These are phyloP conservation scores for Oceanodroma tethys DNA, from an alignment of 2,113 vertebrate genomes.

Conservation along the genomic window DNA sequence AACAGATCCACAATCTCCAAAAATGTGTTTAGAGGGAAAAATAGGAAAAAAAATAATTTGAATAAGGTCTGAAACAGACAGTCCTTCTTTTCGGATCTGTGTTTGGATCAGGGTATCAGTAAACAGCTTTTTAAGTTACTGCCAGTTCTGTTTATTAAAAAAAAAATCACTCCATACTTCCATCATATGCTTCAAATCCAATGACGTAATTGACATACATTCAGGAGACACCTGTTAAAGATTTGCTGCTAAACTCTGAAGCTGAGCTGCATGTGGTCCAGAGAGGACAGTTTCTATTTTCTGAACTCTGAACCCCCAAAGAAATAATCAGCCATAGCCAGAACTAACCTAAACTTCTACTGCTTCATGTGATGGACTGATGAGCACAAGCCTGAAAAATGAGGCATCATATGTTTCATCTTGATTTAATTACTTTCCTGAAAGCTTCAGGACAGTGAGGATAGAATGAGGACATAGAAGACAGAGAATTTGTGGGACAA, in stretches of 20 bases:
- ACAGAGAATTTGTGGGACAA: background rate
- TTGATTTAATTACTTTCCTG: background rate
- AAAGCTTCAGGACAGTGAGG: background rate
- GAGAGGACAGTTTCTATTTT: background rate
- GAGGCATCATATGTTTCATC: background rate
- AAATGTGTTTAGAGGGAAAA: background rate
- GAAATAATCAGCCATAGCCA: background rate
- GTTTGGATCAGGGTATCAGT: background rate
- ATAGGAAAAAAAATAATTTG: background rate
- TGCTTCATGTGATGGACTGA: background rate
- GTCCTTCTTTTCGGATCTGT: background rate
- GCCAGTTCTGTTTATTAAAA: background rate
- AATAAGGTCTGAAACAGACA: background rate
- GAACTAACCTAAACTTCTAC: background rate
- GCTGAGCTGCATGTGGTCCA: background rate
- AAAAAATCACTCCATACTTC: background rate
- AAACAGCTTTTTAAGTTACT: background rate
- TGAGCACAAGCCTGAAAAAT: background rate
- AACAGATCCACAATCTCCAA: background rate
- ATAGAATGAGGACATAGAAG: background rate
- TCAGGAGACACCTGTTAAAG: background rate
- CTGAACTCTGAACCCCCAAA: background rate
- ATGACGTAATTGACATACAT: rapidly evolving
- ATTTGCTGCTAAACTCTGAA: background rate
- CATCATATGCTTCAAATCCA: background rate